Percentiles rank a stretch among this genome's conserved stretches.
Conservation (phyloP, 2,113 vertebrate genomes). For the rabbit (Oryctolagus cuniculus) region DNA sequence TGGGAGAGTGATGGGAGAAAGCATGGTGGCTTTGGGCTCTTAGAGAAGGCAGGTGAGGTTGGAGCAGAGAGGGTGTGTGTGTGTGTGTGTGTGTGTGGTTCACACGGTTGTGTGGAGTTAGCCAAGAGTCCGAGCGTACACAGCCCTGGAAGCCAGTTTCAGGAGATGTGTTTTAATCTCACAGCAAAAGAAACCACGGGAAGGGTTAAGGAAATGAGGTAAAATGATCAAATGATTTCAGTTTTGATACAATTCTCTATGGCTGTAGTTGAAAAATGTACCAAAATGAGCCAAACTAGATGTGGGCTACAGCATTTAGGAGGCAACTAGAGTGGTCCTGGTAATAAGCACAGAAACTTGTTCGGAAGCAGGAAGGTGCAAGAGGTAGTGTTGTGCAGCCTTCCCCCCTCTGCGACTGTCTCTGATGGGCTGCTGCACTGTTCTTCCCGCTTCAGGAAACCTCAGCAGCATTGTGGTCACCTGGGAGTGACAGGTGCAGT, state of each 20-base stretch:
- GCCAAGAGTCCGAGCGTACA: background rate
- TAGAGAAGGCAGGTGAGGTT: background rate
- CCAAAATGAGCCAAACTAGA: background rate
- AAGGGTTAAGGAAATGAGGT: background rate
- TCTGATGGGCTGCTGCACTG: accelerated
- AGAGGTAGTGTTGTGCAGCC: accelerated
- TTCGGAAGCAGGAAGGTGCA: background rate
- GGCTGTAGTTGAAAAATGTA: background rate
- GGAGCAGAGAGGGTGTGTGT: background rate
- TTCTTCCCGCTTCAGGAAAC: accelerated
- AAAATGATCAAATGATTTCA: background rate
- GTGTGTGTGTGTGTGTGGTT: background rate
- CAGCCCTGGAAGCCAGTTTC: background rate
- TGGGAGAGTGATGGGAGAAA: background rate
- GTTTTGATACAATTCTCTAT: background rate
- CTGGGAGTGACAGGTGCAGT: background rate
- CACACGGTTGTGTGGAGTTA: background rate
- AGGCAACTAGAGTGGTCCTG: background rate
- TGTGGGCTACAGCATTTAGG: background rate
- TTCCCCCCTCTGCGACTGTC: background rate
- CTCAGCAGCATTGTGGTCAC: too few species aligned
- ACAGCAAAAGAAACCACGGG: background rate
- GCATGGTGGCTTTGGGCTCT: background rate
- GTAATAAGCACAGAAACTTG: background rate
- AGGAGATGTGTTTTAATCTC: background rate